Percentiles rank a stretch among this genome's conserved stretches.
phyloP scores from a whole-genome alignment of 2,888 invertebrate species.

The Zygaena filipendulae region DNA sequence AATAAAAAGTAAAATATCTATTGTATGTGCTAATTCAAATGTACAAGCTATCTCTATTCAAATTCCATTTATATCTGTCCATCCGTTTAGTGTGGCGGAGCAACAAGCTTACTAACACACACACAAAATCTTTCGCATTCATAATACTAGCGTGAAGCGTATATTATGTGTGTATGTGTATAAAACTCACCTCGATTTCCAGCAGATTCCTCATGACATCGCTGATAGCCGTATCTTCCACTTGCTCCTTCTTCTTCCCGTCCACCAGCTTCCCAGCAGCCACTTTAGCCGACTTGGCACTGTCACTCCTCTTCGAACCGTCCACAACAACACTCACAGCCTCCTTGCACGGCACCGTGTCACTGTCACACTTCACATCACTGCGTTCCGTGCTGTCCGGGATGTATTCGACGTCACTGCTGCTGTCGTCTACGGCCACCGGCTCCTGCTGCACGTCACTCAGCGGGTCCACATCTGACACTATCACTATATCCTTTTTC shows the following conservation, averaged over 20 bases:
- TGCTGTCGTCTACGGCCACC: conserved; percentile 51
- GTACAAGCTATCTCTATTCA: too few relatives aligned
- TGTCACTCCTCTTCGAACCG: conserved; percentile 22
- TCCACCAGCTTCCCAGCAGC: conserved; percentile 14
- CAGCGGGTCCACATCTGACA: conserved; percentile 51
- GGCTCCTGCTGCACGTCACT: conserved; percentile 36
- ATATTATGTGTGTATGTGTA: too few relatives aligned
- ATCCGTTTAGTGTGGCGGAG: too few relatives aligned
- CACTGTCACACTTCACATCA: conserved; percentile 33
- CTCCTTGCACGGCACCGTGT: conserved; percentile 53
- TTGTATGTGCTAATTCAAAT: too few relatives aligned
- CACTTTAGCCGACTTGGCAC: conserved; percentile 17
- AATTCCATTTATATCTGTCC: too few relatives aligned
- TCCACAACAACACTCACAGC: conserved; percentile 26
- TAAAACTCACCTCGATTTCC: conserved; percentile 54
- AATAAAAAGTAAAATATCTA: too few relatives aligned
- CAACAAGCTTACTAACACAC: too few relatives aligned
- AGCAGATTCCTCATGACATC: conserved; percentile 49
- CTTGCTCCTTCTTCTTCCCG: conserved; percentile 12
- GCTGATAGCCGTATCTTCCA: conserved; percentile 36
- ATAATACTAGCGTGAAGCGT: too few relatives aligned
- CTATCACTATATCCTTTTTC: conserved; percentile 48
- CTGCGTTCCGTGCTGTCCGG: conserved; percentile 39
- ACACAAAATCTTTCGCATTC: too few relatives aligned
- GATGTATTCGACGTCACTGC: conserved; percentile 59